phyloP scores from a whole-genome alignment of 1,140 invertebrate genomes.

The Coenobita brevimanus region DNA sequence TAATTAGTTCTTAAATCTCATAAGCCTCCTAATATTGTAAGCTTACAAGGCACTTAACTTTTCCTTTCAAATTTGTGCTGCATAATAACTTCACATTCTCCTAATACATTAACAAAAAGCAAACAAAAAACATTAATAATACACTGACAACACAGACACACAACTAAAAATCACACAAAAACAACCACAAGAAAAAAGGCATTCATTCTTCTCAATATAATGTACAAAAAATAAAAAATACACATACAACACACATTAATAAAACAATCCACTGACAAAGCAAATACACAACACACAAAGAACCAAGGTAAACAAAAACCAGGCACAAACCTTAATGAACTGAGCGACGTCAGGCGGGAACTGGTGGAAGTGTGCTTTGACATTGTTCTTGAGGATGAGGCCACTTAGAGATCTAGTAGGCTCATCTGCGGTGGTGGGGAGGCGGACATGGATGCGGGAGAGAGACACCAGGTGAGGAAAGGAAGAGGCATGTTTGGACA shows the following conservation, averaged over 20 bases:
- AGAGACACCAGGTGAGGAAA: neutral
- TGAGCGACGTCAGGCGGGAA: constrained; percentile 92
- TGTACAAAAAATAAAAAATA: constrained; percentile 7
- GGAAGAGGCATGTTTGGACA: neutral
- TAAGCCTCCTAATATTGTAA: neutral
- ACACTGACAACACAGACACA: too few species aligned
- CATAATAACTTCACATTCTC: too few species aligned
- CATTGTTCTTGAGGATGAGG: constrained; percentile 98
- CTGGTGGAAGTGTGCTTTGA: constrained; percentile 93
- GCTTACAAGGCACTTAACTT: neutral
- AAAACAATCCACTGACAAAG: too few species aligned
- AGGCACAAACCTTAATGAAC: constrained; percentile 82
- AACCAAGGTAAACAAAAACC: neutral
- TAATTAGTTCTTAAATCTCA: too few species aligned
- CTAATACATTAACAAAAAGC: too few species aligned
- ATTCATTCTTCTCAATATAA: too few species aligned
- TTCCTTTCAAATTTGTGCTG: neutral
- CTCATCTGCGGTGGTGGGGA: constrained; percentile 81
- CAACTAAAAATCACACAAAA: too few species aligned
- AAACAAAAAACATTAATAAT: too few species aligned
- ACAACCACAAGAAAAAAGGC: too few species aligned
- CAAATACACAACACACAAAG: neutral
- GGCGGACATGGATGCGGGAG: too few species aligned
- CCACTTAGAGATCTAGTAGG: constrained; percentile 97
- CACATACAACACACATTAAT: constrained; percentile 10